These are phyloP conservation scores for Phengaris alcon DNA, from an alignment of 2,888 invertebrate genomes.

Conservation along the genomic window DNA sequence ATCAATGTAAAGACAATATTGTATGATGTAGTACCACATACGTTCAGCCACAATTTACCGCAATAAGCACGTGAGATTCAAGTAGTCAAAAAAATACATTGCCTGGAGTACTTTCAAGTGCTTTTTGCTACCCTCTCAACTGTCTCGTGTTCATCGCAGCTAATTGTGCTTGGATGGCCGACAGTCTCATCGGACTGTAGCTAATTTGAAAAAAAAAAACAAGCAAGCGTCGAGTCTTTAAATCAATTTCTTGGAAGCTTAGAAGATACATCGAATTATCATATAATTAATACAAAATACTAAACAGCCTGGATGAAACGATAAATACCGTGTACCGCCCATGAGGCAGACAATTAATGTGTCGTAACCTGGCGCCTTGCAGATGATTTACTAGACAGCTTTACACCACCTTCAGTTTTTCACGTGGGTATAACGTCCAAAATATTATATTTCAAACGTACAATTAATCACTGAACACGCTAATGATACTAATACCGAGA, in stretches of 20 bases:
- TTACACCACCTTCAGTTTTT: conserved; percentile 19
- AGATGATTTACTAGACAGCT: conserved; percentile 41
- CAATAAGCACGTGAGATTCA: no score
- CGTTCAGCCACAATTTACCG: no score
- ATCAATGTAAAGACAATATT: no score
- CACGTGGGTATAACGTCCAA: conserved; percentile 26
- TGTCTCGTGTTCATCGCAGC: no score
- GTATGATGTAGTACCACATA: no score
- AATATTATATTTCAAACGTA: conserved; percentile 23
- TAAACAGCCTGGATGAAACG: conserved; percentile 23
- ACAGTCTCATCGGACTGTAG: no score
- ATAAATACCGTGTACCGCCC: conserved; percentile 32
- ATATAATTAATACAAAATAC: conserved; percentile 10
- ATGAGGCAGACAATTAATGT: conserved; percentile 40
- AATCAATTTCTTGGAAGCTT: not conserved
- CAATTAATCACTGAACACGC: conserved; percentile 21
- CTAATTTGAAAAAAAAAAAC: no score
- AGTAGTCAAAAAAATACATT: no score
- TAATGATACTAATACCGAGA: not conserved
- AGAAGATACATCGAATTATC: not conserved
- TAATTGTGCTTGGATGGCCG: no score
- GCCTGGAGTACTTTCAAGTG: no score
- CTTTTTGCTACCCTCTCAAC: no score
- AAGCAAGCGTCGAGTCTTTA: no score
- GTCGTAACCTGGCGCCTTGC: conserved; percentile 40